Evolutionary conservation across 2,888 invertebrate species (phyloP).

Genomic region (Drosophila robusta): DNA sequence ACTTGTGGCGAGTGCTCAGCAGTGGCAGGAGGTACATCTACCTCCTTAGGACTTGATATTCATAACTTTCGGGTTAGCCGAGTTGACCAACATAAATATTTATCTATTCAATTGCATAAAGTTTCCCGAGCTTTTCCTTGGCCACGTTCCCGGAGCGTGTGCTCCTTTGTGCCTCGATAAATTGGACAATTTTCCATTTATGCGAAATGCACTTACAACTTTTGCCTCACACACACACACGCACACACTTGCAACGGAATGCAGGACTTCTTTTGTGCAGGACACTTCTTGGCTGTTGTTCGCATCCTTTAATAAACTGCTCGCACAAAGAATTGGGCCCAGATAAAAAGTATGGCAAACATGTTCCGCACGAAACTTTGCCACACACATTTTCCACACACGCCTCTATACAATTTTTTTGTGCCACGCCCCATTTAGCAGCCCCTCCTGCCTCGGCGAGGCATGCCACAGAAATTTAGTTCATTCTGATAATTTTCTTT

Average conservation of each 20-base stretch:
- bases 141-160: conserved; percentile 7
- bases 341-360: conserved; percentile 57
- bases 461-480: conserved; percentile 52
- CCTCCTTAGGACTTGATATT: neutral
- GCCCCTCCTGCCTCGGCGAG: conserved; percentile 20
- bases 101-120: conserved; percentile 49
- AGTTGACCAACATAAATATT: conserved; percentile 53
- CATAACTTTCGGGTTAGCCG: conserved; percentile 7
- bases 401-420: conserved; percentile 1
- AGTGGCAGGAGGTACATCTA: neutral
- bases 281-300: conserved; percentile 32
- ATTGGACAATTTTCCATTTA: conserved; percentile 75
- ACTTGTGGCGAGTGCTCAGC: neutral
- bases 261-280: conserved; percentile 37
- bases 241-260: conserved; percentile 31
- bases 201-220: conserved; percentile 67
- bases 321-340: conserved; percentile 42
- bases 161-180: conserved; percentile 63
- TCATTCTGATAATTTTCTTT: conserved; percentile 35
- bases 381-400: conserved; percentile 32
- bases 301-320: conserved; percentile 57
- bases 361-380: conserved; percentile 55
- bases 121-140: conserved; percentile 36
- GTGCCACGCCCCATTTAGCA: conserved; percentile 35
- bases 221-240: conserved; percentile 11